These are phyloP conservation scores for Champsocephalus gunnari DNA, from an alignment of 2,797 vertebrate genomes.

Conservation along the genomic window DNA sequence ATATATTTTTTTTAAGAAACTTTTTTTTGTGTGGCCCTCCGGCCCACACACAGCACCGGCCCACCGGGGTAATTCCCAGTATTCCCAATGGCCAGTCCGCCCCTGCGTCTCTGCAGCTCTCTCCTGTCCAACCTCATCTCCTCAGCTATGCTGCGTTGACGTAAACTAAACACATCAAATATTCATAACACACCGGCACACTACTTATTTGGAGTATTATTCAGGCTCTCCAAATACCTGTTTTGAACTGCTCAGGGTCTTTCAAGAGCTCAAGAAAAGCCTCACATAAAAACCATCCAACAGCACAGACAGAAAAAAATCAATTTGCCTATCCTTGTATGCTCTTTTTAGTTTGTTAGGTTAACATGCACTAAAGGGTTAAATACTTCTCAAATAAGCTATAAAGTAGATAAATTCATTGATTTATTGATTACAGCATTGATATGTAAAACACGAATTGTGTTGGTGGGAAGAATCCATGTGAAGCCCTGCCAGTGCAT, in stretches of 20 bases:
- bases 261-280: not conserved
- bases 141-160: constrained; percentile 36
- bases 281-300: not conserved
- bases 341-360: not conserved
- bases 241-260: constrained; percentile 6
- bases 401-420: not conserved
- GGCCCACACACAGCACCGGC: too few species aligned
- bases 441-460: not conserved
- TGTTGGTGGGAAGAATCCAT: not conserved
- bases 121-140: constrained; percentile 54
- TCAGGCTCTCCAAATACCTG: constrained; percentile 28
- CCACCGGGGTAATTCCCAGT: too few species aligned
- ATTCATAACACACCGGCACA: constrained; percentile 46
- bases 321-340: constrained; percentile 1
- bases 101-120: constrained; percentile 7
- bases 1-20: too few species aligned
- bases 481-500: not conserved
- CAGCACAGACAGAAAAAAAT: constrained; percentile 4
- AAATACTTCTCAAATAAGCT: constrained; percentile 10
- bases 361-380: not conserved
- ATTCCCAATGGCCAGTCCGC: too few species aligned
- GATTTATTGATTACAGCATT: not conserved
- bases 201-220: constrained; percentile 25
- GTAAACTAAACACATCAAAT: constrained; percentile 67
- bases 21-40: too few species aligned